Base-by-base conservation (phyloP, 2,113 vertebrate species). In the Barbus barbus region DNA sequence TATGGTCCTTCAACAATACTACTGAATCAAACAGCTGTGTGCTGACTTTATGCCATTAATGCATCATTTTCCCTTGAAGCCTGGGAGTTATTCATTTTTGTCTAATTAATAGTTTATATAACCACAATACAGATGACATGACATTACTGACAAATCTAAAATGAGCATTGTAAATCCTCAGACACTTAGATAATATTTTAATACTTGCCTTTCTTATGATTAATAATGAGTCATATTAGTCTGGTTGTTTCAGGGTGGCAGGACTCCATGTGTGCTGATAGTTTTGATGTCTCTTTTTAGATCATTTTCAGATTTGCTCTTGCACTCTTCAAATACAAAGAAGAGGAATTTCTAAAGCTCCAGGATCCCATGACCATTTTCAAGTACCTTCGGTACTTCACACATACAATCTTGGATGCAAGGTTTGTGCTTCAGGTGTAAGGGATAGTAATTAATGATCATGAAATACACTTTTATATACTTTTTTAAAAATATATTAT, bases 281-380 rank as follows among this genome's bases (percentile, higher is more conserved):
- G 65, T 81, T 58, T 38, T 0, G 3, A 41, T 73, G 38, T 82
- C 8, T 82, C 26, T 83, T 14, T 77, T 69, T 69, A 99, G 98
- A 97, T 99, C 71, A 97, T 99, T 81, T 99, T 99, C 91, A 95
- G 97, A 33, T 97, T 96, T 44, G 98, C 97, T 44, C 92, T 99
- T 63, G 97, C 97, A 0, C 94, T 99, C 80, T 98, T 99, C 87
- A 99, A 99, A 82, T 97, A 95, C 92, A 97, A 97, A 91, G 98
- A 99, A 85, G 98, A 99, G 33, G 96, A 98, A 86, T 97, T 99
- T 90, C 87, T 99, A 60, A 99, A 97, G 82, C 72, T 97, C 73
- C 95, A 97, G 41, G 97, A 99, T 79, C 93, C 97, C 0, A 98
- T 96, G 85, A 92, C 96, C 85, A 97, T 99, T 87, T 99, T 99